A percentile compares a stretch with the other conserved stretches of the same genome.
Conservation (phyloP, 2,888 invertebrate genomes). For the Minunthozetes semirufus region DNA sequence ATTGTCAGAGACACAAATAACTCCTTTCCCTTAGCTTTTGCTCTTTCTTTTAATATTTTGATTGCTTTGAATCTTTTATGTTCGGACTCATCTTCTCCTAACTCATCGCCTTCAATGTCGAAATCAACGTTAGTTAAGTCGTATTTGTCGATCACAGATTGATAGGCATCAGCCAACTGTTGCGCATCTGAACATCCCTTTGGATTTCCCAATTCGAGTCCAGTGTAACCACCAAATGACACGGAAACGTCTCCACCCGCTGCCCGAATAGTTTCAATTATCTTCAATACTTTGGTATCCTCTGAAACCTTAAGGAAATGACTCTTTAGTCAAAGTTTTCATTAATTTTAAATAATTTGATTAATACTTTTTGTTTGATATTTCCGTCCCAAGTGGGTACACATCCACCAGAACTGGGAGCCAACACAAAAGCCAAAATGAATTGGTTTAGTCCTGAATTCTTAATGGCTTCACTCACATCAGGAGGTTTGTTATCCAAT, state of each 20-base stretch:
- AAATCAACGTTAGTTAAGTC: constrained; percentile 28
- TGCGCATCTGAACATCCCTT: background rate
- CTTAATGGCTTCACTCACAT: constrained; percentile 17
- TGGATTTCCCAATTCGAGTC: constrained; percentile 14
- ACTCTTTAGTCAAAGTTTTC: background rate
- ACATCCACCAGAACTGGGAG: constrained; percentile 17
- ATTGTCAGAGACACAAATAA: constrained; percentile 29
- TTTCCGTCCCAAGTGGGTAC: constrained; percentile 33
- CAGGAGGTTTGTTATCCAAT: constrained; percentile 27
- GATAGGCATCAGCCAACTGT: constrained; percentile 19
- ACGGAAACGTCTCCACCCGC: constrained; percentile 32
- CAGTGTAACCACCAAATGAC: constrained; percentile 32
- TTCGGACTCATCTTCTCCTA: background rate
- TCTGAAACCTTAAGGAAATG: background rate
- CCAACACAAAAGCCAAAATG: constrained; percentile 32
- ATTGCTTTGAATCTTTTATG: constrained; percentile 29
- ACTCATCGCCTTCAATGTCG: constrained; percentile 24
- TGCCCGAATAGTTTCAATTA: background rate
- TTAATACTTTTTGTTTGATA: background rate
- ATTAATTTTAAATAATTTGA: background rate
- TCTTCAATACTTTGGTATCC: background rate
- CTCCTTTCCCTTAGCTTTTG: constrained; percentile 23
- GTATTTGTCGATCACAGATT: constrained; percentile 33
- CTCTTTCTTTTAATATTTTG: constrained; percentile 29
- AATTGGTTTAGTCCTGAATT: constrained; percentile 30